Evolutionary conservation across 1,140 invertebrate species (phyloP), one percentile per base, ranked within the genome.

Genomic region (Drosophila sucinea): DNA sequence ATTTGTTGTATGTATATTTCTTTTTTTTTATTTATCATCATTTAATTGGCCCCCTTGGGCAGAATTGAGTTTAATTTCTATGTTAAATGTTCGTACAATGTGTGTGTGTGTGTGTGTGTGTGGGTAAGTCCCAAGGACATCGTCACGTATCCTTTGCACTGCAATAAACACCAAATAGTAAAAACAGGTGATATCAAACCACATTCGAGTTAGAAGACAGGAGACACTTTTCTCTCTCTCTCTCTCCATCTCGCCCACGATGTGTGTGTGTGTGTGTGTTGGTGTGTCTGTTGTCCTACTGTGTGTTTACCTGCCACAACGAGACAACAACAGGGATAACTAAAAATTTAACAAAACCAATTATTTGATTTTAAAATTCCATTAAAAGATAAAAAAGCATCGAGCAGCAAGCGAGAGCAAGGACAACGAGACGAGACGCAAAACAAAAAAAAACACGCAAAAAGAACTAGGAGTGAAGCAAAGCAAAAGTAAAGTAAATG

Each of bases 281-380:
- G 27, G 1, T 23, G 29, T 23, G 6, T 47, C 17, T 51, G 44
- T 27, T 62, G 47, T 35, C 35, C 38, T 61, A 27, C 32, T 25
- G 25, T 51, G 40, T 66, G 58, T 27, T 67, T 44, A 58, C 30
- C 17, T 58, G 57, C 11, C 40, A 7, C 35, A 64, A 35, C 32
- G 35, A 67, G 62, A 69, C 44, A 51, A 41, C 69, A 67, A 6
- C 47, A 68, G 41, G 41, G 54, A 55, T 40, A 67, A 67, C 76
- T 76, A 70, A 72, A 79, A 79, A 75, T 67, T 79, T 69, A 81
- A 76, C 76, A 81, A 79, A 81, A 79, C 76, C 76, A 79, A 81
- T 79, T 81, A 81, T 81, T 81, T 81, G 79, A 81, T 81, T 81
- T 81, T 76, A 79, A 81, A 81, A 81, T 81, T 79, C 79, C 79